A percentile compares a stretch with the other conserved stretches of the same genome.
Conservation (phyloP, 2,888 invertebrate genomes). For the Hofmannophila pseudospretella region DNA sequence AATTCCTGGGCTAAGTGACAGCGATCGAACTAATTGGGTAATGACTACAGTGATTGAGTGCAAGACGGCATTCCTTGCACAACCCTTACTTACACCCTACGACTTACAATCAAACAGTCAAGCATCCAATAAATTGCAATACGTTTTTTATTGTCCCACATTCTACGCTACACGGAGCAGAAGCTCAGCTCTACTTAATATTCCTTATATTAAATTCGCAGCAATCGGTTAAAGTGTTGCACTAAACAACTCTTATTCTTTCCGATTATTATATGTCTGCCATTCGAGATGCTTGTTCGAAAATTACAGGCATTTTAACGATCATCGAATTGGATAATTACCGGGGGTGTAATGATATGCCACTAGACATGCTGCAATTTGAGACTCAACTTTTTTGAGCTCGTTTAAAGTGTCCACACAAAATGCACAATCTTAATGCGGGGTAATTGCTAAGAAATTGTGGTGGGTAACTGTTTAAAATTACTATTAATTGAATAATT, state of each 20-base stretch:
- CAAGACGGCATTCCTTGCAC: constrained; percentile 19
- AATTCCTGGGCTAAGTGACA: constrained; percentile 36
- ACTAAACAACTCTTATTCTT: constrained; percentile 47
- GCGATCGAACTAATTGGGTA: constrained; percentile 43
- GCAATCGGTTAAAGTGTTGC: constrained; percentile 42
- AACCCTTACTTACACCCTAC: constrained; percentile 15
- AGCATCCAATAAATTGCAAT: constrained; percentile 25
- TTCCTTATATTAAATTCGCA: too few relatives aligned
- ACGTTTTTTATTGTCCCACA: constrained; percentile 22
- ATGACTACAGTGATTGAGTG: constrained; percentile 38
- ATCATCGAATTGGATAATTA: constrained; percentile 65
- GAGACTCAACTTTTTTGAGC: constrained; percentile 34
- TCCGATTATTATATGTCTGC: constrained; percentile 36
- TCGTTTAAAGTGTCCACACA: constrained; percentile 39
- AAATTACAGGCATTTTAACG: constrained; percentile 59
- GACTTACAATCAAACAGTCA: constrained; percentile 18
- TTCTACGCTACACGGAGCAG: constrained; percentile 24
- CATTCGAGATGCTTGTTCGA: constrained; percentile 41
- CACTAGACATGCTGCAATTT: constrained; percentile 45
- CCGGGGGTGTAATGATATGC: constrained; percentile 47
- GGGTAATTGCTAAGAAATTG: constrained; percentile 34
- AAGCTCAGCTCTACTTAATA: too few relatives aligned
- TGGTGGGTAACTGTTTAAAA: constrained; percentile 30
- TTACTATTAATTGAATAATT: constrained; percentile 36
- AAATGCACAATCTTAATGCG: constrained; percentile 33